Evolutionary conservation across 2,797 vertebrate species (phyloP).

Genomic region (Pantherophis alleghaniensis): DNA sequence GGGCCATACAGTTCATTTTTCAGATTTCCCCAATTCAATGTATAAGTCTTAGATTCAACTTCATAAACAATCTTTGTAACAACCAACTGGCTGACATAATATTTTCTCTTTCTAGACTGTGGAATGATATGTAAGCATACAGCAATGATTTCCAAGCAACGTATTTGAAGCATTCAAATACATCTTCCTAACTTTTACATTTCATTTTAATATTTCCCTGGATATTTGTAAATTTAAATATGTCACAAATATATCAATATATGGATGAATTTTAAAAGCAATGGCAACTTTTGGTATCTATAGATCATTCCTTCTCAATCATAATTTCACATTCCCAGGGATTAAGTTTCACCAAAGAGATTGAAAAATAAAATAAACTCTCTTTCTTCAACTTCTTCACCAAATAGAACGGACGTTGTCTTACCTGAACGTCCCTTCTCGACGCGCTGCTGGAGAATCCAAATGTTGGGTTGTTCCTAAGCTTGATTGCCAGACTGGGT

Average conservation of each 20-base stretch:
- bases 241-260: constrained; percentile 36
- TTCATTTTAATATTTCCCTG: constrained; percentile 51
- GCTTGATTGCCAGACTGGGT: too few species aligned
- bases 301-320: neutral
- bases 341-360: neutral
- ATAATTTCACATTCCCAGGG: neutral
- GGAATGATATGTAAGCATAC: constrained; percentile 64
- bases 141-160: constrained; percentile 61
- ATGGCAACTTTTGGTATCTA: constrained; percentile 33
- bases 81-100: constrained; percentile 73
- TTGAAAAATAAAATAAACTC: neutral
- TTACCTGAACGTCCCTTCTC: too few species aligned
- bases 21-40: constrained; percentile 73
- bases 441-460: too few species aligned
- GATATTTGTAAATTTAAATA: constrained; percentile 45
- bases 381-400: neutral
- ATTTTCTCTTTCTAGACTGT: constrained; percentile 58
- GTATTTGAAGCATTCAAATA: constrained; percentile 61
- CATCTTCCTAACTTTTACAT: constrained; percentile 57
- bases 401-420: neutral
- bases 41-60: constrained; percentile 71
- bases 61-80: constrained; percentile 81
- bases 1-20: constrained; percentile 71
- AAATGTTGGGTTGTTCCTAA: too few species aligned
- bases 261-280: constrained; percentile 37